Evolutionary conservation across 2,113 vertebrate species (phyloP), one percentile per base, ranked within the genome.

Genomic region (Sylvilagus bachmani): DNA sequence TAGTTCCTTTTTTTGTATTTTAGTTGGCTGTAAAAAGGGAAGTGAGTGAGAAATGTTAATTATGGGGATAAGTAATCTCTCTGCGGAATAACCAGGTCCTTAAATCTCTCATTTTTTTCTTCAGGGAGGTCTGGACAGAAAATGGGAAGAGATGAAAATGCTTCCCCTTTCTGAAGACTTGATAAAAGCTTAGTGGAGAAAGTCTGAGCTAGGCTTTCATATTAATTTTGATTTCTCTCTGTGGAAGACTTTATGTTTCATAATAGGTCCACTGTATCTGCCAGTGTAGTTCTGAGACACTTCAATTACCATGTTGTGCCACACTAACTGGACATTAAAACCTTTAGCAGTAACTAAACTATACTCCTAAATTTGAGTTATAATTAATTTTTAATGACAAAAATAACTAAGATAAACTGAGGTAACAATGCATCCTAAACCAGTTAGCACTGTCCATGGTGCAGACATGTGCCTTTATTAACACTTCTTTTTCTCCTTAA

Each of bases 41-140:
- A 9, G 44, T 64, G 36, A 1, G 2, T 58, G 58, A 58, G 89
- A 70, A 66, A 75, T 66, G 16, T 61, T 85, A 69, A 85, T 38
- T 87, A 24, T 27, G 78, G 17, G 14, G 66, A 31, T 31, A 86
- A 10, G 5, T 29, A n/a, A 64, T 64, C 1, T 70, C 10, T 80
- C 27, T 38, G 69, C 19, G 6, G 1, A 70, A 55, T 31, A 38
- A 58, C 55, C 55, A 58, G 55, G 55, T 17, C 55, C 55, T 21
- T 19, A 19, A 16, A 58, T 58, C 55, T 58, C 55, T 21, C 55
- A 44, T 44, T 0, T 11, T 82, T 74, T 75, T 75, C 78, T 85
- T 95, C 36, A 91, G 49, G 51, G 95, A 85, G 69, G n/a, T n/a
- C n/a, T 44, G 38, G 36, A 74, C 82, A 38, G 27, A 70, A 31